Percentiles rank a stretch among this genome's conserved stretches.
Evolutionary conservation across 2,113 vertebrate genomes (phyloP).

Genomic region (Thryonomys swinderianus): DNA sequence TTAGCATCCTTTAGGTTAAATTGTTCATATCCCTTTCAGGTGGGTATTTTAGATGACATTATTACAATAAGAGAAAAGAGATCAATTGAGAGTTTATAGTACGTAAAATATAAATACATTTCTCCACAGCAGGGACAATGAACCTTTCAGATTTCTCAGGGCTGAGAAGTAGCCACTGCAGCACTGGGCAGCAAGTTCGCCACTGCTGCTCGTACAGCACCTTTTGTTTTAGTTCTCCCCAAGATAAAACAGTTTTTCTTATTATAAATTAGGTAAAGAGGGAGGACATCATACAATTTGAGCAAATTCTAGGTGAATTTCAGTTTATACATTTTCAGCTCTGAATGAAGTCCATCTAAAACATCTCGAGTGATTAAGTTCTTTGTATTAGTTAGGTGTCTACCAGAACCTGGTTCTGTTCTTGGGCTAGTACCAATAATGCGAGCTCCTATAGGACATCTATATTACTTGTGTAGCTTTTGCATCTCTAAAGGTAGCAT

Average conservation of each 20-base stretch:
- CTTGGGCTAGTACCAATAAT: background rate
- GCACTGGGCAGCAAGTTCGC: background rate
- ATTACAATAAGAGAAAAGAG: background rate
- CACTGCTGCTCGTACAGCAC: background rate
- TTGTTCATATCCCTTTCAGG: slow-evolving; percentile 10
- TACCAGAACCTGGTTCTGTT: background rate
- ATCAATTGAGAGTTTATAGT: slow-evolving; percentile 15
- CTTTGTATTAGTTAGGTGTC: background rate
- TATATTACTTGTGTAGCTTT: background rate
- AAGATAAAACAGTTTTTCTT: background rate
- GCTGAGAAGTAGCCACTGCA: fast-evolving
- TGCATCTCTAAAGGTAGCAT: background rate
- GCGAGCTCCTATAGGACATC: background rate
- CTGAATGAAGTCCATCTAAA: slow-evolving; percentile 12
- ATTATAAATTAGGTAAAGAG: background rate
- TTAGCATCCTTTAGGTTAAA: slow-evolving; percentile 45
- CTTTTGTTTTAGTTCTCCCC: background rate
- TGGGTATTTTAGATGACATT: background rate
- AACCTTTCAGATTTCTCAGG: background rate
- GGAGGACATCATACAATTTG: background rate
- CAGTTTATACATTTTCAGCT: slow-evolving; percentile 25
- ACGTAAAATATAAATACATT: background rate
- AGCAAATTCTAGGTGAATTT: background rate
- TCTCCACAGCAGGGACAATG: background rate
- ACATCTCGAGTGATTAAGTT: background rate